Evolutionary conservation across 2,888 invertebrate genomes (phyloP).

Genomic region (Taphrorychus bicolor): DNA sequence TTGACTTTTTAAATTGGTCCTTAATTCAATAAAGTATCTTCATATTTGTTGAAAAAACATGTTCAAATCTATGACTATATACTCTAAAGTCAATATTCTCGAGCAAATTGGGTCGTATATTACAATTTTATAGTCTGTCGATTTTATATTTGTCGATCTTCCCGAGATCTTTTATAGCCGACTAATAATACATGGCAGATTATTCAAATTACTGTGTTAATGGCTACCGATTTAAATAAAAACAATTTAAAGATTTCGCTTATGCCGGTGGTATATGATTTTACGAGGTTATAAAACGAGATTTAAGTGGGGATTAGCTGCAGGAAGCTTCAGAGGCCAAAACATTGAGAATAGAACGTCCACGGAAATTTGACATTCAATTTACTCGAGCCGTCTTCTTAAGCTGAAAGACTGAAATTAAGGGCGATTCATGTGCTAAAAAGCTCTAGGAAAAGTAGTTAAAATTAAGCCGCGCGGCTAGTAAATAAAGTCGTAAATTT

Average conservation of each 20-base stretch:
- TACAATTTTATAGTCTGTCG: constrained; percentile 27
- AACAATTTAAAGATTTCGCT: constrained; percentile 20
- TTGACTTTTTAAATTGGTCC: too few species aligned
- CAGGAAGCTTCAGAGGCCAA: not conserved
- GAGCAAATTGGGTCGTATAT: too few species aligned
- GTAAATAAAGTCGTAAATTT: constrained; percentile 38
- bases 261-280: not conserved
- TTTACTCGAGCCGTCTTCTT: constrained; percentile 1
- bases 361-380: not conserved
- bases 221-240: constrained; percentile 40
- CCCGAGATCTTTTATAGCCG: constrained; percentile 25
- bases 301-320: not conserved
- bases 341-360: not conserved
- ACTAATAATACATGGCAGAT: constrained; percentile 24
- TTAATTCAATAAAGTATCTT: too few species aligned
- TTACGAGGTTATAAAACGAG: constrained; percentile 21
- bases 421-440: constrained; percentile 14
- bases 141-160: constrained; percentile 24
- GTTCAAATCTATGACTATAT: too few species aligned
- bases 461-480: constrained; percentile 36
- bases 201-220: constrained; percentile 44
- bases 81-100: too few species aligned
- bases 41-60: too few species aligned
- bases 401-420: constrained; percentile 3
- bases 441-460: constrained; percentile 30